A percentile compares a stretch with the other conserved stretches of the same genome.
Conservation (phyloP, 2,888 invertebrate genomes). For the Pristionchus maxplancki region DNA sequence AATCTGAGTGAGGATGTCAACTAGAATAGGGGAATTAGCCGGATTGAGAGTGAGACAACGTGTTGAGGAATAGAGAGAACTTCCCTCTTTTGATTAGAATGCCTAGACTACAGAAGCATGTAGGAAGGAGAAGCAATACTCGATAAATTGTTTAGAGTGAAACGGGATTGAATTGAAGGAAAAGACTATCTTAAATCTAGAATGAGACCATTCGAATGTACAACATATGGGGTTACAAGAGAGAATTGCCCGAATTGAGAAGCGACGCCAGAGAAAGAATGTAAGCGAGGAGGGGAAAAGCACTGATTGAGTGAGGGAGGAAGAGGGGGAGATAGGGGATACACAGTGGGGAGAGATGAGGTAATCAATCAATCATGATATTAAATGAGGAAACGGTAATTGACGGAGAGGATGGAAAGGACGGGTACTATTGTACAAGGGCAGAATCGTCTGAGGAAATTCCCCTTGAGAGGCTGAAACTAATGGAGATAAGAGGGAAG, state of each 20-base stretch:
- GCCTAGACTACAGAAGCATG: background rate
- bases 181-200: background rate
- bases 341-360: constrained; percentile 11
- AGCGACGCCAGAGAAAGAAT: background rate
- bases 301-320: constrained; percentile 7
- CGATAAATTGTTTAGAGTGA: background rate
- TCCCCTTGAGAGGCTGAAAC: background rate
- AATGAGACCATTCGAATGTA: constrained; percentile 41
- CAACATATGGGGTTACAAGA: constrained; percentile 22
- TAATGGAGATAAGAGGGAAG: constrained; percentile 2
- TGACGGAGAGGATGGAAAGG: background rate
- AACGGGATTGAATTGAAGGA: constrained; percentile 11
- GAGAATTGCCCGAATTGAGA: background rate
- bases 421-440: constrained; percentile 6
- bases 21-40: constrained; percentile 28
- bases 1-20: constrained; percentile 16
- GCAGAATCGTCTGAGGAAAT: background rate
- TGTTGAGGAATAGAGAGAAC: constrained; percentile 23
- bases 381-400: background rate
- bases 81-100: constrained; percentile 16
- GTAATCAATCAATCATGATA: constrained; percentile 26
- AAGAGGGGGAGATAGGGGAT: background rate
- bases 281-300: background rate
- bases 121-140: background rate
- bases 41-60: background rate